Evolutionary conservation across 2,113 vertebrate genomes (phyloP).

Genomic region (Brienomyrus brachyistius): DNA sequence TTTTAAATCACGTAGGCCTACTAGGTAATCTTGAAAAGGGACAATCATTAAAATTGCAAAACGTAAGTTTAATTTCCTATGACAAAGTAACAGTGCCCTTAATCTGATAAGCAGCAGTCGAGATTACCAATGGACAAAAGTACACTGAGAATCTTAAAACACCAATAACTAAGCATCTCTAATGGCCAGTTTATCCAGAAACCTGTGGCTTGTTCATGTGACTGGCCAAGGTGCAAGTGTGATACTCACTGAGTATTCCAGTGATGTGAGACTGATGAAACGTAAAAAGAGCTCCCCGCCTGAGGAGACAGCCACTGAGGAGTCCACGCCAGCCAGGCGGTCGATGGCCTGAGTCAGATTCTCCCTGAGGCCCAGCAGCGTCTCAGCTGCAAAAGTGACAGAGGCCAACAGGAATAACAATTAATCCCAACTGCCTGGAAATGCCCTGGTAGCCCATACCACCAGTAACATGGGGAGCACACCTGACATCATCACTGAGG

Average conservation of each 20-base stretch:
- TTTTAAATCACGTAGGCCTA: background rate
- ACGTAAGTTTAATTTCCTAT: no score
- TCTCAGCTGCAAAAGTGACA: constrained; percentile 66
- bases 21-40: background rate
- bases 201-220: background rate
- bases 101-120: background rate
- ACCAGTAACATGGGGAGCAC: background rate
- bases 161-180: background rate
- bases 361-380: constrained; percentile 82
- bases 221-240: background rate
- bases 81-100: background rate
- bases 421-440: background rate
- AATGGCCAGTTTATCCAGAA: background rate
- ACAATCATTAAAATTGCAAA: background rate
- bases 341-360: constrained; percentile 77
- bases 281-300: constrained; percentile 93
- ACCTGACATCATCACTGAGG: background rate
- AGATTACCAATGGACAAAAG: background rate
- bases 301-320: constrained; percentile 88
- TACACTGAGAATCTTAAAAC: background rate
- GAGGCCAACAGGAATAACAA: background rate
- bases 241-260: constrained; percentile 78
- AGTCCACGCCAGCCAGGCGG: constrained; percentile 76
- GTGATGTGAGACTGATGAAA: constrained; percentile 89
- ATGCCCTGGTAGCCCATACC: background rate